A percentile compares a stretch with the other conserved stretches of the same genome.
phyloP scores from a whole-genome alignment of 2,888 invertebrate genomes.

The Drosophila mercatorum region DNA sequence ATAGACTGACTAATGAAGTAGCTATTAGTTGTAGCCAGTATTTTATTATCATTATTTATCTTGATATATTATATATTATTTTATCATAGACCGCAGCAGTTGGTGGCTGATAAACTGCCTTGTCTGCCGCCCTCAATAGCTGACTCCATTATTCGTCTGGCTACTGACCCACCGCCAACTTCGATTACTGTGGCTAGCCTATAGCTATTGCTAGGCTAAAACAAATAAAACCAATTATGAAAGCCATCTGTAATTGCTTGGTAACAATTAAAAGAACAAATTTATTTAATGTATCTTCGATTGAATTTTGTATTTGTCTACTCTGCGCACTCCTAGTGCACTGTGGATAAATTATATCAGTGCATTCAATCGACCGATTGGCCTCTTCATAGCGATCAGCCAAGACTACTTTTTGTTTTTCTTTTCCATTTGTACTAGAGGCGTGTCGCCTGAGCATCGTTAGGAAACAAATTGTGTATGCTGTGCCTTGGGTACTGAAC shows the following conservation, averaged over 20 bases:
- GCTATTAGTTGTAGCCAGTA: neutral
- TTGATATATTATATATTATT: neutral
- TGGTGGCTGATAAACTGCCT: neutral
- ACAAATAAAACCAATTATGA: conserved; percentile 47
- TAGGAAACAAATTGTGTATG: conserved; percentile 77
- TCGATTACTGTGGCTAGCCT: neutral
- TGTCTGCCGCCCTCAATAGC: neutral
- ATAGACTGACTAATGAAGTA: neutral
- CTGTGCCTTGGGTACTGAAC: conserved; percentile 10
- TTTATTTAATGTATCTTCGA: conserved; percentile 56
- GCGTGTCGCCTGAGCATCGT: conserved; percentile 78
- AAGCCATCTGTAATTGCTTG: conserved; percentile 46
- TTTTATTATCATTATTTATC: neutral
- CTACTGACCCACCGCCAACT: neutral
- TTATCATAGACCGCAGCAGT: neutral
- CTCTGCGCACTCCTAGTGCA: conserved; percentile 37
- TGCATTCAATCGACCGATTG: conserved; percentile 64
- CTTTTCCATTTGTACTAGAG: conserved; percentile 34
- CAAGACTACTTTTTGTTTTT: conserved; percentile 9
- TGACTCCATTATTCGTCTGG: neutral
- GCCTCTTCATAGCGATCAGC: conserved; percentile 22
- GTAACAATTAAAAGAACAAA: conserved; percentile 62
- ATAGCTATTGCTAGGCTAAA: neutral
- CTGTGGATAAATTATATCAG: conserved; percentile 68
- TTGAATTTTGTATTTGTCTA: conserved; percentile 39